Percentiles rank a stretch among this genome's conserved stretches.
These are phyloP conservation scores for Polietes domitor DNA, from an alignment of 2,888 invertebrate genomes.

Conservation along the genomic window DNA sequence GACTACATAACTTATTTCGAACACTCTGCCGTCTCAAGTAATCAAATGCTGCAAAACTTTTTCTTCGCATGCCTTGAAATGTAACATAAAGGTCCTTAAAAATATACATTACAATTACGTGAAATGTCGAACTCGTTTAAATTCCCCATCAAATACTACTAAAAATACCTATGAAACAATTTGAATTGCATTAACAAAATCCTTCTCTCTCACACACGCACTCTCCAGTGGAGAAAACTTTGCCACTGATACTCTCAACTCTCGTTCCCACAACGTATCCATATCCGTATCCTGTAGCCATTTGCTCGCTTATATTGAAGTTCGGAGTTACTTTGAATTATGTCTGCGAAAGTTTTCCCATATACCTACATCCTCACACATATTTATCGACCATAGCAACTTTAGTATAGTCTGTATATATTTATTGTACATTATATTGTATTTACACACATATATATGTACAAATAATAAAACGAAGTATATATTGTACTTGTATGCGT, in stretches of 20 bases:
- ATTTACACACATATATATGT: background rate
- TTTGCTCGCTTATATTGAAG: background rate
- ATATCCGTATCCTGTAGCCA: background rate
- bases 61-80: too few relatives aligned
- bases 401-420: background rate
- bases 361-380: conserved; percentile 5
- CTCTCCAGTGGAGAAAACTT: background rate
- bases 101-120: background rate
- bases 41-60: too few relatives aligned
- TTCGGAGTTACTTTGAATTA: conserved; percentile 31
- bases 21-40: too few relatives aligned
- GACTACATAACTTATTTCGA: too few relatives aligned
- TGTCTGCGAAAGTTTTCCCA: conserved; percentile 19
- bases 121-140: conserved; percentile 14
- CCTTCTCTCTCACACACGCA: background rate
- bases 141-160: conserved; percentile 3
- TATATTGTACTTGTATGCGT: background rate
- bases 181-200: conserved; percentile 13
- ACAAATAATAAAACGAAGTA: background rate
- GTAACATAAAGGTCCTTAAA: too few relatives aligned
- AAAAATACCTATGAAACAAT: conserved; percentile 19
- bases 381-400: background rate
- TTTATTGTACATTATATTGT: background rate
- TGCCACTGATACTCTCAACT: background rate
- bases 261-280: background rate